A percentile compares a stretch with the other conserved stretches of the same genome.
Evolutionary conservation across 2,888 invertebrate species (phyloP).

Genomic region (Tinea semifulvella): DNA sequence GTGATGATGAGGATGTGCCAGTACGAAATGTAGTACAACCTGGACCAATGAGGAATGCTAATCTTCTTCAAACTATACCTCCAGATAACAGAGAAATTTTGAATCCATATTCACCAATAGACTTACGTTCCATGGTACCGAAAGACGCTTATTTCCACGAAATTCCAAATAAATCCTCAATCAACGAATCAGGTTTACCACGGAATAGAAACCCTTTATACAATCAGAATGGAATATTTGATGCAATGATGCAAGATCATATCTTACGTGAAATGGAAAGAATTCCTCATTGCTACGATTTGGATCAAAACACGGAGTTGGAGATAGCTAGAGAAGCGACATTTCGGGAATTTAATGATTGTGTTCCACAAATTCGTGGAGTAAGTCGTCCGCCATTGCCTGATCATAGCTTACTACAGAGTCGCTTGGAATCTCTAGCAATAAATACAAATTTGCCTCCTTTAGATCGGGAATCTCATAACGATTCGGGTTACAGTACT

Average conservation of each 20-base stretch:
- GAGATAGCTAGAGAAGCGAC: constrained; percentile 55
- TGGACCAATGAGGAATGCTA: constrained; percentile 65
- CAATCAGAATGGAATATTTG: constrained; percentile 54
- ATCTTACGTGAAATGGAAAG: constrained; percentile 58
- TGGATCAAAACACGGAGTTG: constrained; percentile 56
- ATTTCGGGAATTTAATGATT: constrained; percentile 46
- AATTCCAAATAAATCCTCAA: constrained; percentile 55
- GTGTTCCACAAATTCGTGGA: constrained; percentile 32
- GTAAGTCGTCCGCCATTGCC: constrained; percentile 37
- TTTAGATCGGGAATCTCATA: constrained; percentile 74
- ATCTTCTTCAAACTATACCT: constrained; percentile 57
- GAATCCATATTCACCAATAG: constrained; percentile 29
- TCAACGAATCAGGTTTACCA: constrained; percentile 42
- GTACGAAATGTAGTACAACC: constrained; percentile 53
- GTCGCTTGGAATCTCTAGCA: constrained; percentile 53
- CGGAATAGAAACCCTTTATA: constrained; percentile 53
- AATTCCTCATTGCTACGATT: constrained; percentile 58
- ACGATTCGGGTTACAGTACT: constrained; percentile 88
- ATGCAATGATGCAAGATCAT: constrained; percentile 64
- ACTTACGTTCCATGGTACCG: constrained; percentile 52
- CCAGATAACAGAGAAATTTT: constrained; percentile 67
- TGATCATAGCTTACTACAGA: constrained; percentile 53
- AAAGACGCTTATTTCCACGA: constrained; percentile 72
- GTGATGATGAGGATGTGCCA: constrained; percentile 65
- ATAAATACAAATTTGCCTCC: constrained; percentile 60